Evolutionary conservation across 1,140 invertebrate species (phyloP).

Genomic region (Drosophila pectinifera): DNA sequence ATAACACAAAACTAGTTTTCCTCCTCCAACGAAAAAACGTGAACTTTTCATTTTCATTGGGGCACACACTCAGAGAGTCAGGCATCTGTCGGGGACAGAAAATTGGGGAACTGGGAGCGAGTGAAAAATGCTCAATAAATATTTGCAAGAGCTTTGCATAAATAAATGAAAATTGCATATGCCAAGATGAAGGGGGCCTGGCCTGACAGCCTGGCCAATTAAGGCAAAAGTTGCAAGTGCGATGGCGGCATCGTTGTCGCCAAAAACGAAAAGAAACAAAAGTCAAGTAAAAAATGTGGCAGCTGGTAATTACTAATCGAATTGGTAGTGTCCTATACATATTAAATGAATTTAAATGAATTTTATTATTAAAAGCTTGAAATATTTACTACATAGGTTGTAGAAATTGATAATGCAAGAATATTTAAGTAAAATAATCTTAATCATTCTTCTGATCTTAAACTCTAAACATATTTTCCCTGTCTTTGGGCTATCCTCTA

Average conservation of each 20-base stretch:
- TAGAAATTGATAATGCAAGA: background rate
- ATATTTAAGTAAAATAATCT: too few relatives aligned
- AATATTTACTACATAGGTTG: background rate
- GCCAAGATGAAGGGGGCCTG: slow-evolving; percentile 23
- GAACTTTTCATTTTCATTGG: slow-evolving; percentile 67
- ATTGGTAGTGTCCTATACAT: background rate
- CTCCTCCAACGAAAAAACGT: slow-evolving; percentile 17
- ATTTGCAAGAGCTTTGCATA: slow-evolving; percentile 62
- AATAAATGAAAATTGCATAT: slow-evolving; percentile 52
- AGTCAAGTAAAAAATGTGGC: slow-evolving; percentile 20
- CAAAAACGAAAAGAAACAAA: slow-evolving; percentile 40
- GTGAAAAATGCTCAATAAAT: slow-evolving; percentile 51
- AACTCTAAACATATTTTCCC: background rate
- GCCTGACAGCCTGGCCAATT: slow-evolving; percentile 47
- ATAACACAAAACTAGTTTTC: slow-evolving; percentile 62
- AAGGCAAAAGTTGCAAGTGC: slow-evolving; percentile 74
- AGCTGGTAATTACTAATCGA: slow-evolving; percentile 11
- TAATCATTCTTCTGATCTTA: too few relatives aligned
- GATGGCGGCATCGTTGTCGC: slow-evolving; percentile 58
- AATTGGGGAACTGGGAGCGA: slow-evolving; percentile 58
- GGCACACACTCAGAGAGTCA: background rate
- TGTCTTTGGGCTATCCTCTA: background rate
- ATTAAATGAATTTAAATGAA: background rate
- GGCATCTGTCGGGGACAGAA: slow-evolving; percentile 10
- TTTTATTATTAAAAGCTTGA: background rate